These are phyloP conservation scores for Capreolus pygargus DNA, from an alignment of 2,113 vertebrate genomes.

Conservation along the genomic window DNA sequence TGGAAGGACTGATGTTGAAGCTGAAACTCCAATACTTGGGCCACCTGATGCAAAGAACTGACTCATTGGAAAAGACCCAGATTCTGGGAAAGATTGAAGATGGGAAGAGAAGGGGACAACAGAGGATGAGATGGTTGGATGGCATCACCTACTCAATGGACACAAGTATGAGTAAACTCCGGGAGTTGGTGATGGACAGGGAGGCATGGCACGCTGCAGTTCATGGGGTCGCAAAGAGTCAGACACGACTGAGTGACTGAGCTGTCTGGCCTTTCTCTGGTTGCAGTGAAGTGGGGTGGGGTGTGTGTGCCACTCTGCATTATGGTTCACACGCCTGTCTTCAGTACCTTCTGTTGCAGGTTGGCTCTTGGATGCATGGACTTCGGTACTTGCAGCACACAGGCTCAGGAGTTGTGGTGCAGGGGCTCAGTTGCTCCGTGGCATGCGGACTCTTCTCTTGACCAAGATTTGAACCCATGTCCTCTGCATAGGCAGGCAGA, in stretches of 20 bases:
- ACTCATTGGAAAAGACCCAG: not conserved
- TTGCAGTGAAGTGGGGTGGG: not conserved
- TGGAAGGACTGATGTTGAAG: not conserved
- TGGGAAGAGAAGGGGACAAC: not conserved
- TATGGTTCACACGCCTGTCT: not conserved
- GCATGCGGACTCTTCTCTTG: not conserved
- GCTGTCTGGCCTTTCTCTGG: not conserved
- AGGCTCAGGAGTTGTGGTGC: not conserved
- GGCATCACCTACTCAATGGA: not conserved
- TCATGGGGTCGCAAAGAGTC: not conserved
- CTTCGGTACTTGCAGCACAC: not conserved
- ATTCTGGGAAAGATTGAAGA: not conserved
- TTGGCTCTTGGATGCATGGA: not conserved
- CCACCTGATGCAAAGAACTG: not conserved
- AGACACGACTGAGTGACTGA: not conserved
- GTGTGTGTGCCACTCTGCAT: not conserved
- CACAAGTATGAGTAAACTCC: not conserved
- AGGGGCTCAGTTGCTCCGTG: not conserved
- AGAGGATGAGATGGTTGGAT: not conserved
- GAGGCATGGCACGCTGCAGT: not conserved
- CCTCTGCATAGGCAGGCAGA: not conserved
- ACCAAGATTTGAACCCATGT: not conserved
- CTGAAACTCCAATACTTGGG: not conserved
- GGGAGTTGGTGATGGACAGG: not conserved
- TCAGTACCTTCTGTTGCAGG: not conserved